Base-by-base conservation (phyloP, 2,888 invertebrate species). In the Vanessa cardui region DNA sequence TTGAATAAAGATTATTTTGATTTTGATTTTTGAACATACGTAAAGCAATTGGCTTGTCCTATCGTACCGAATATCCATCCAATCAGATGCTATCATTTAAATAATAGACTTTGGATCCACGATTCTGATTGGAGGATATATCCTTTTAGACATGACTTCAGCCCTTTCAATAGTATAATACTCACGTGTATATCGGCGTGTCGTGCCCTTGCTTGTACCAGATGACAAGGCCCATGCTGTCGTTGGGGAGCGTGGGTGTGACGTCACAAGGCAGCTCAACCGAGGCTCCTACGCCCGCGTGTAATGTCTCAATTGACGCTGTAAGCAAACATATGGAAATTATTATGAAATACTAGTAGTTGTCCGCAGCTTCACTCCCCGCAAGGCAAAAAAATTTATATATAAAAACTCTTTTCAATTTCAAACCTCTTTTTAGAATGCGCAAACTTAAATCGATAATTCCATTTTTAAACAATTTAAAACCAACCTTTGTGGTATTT, bases 181-280 rank as follows among this genome's bases (percentile, higher is more conserved):
- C 94, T 94, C 86, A 96, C 96, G 95, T 95, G 87, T 96, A 96
- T 78, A 96, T 96, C 45, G 96, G 96, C 49, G 94, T 93, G 21
- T 94, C 94, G 73, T 94, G 94, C 1, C 95, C 95, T 77, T 96
- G 96, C 82, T 96, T 96, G 93, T 96, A 96, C 97, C 97, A 97
- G 83, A 96, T 95, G 82, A 97, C 96, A 69, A 97, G 94, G 54
- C 95, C 95, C 76, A 96, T 95, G 80, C 95, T 95, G 87, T 97
- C 97, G 60, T 95, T 95, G 0, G 94, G 87, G 9, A 95, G 93
- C 2, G 95, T 94, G 0, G 96, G 95, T 68, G 95, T 94, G 75
- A 97, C 94, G 91, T 96, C 96, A 90, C 97, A 97, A 1, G 97
- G 96, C 68, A 97, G 92, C 78, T 95, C 95, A 68, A 96, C 96